Evolutionary conservation across 2,888 invertebrate genomes (phyloP).

Genomic region (Apodemia zela): DNA sequence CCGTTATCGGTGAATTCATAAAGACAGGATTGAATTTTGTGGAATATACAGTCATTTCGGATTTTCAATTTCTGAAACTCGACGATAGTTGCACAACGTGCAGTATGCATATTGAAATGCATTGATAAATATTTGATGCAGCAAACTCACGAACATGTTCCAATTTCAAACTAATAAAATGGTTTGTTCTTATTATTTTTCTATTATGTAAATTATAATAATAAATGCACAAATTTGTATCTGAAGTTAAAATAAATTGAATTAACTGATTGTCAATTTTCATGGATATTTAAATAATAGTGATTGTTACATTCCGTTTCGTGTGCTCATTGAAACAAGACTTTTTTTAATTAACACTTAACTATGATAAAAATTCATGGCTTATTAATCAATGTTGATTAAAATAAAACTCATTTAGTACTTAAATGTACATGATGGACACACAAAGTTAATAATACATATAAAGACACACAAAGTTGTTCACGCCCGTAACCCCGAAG

Average conservation of each 20-base stretch:
- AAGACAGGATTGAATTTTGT: slow-evolving; percentile 11
- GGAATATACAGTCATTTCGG: slow-evolving; percentile 6
- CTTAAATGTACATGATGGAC: no score
- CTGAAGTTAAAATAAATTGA: not conserved
- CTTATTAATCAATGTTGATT: no score
- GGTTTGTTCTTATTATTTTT: not conserved
- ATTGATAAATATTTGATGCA: slow-evolving; percentile 17
- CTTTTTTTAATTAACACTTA: not conserved
- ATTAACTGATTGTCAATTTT: slow-evolving; percentile 4
- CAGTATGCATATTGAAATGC: slow-evolving; percentile 16
- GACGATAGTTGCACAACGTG: slow-evolving; percentile 16
- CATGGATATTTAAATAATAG: not conserved
- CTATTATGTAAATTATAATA: not conserved
- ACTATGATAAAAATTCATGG: not conserved
- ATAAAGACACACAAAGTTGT: no score
- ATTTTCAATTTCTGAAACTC: slow-evolving; percentile 16
- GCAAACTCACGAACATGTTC: slow-evolving; percentile 9
- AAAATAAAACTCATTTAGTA: no score
- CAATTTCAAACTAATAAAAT: slow-evolving; percentile 6
- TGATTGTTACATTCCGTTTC: not conserved
- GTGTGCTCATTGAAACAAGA: not conserved
- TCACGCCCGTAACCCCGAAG: no score
- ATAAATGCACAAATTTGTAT: not conserved
- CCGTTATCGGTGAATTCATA: slow-evolving; percentile 5
- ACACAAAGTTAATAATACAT: no score